Percentiles rank a stretch among this genome's conserved stretches.
phyloP scores from a whole-genome alignment of 2,888 invertebrate genomes.

The Philaethria dido region DNA sequence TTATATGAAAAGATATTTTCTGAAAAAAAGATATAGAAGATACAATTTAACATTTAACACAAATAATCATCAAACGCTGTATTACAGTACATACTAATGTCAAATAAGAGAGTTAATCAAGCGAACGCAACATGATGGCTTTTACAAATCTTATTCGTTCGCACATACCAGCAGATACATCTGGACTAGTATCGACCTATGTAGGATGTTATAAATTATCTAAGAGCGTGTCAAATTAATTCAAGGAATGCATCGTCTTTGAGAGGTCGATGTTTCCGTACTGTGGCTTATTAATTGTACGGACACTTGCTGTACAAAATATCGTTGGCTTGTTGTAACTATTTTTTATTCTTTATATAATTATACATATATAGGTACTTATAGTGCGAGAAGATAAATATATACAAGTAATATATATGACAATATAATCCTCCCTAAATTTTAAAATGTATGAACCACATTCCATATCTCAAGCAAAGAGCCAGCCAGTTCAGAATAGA shows the following conservation, averaged over 20 bases:
- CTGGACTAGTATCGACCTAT: conserved; percentile 55
- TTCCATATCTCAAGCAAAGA: conserved; percentile 42
- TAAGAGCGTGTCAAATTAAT: conserved; percentile 83
- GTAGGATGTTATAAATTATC: conserved; percentile 84
- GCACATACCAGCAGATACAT: conserved; percentile 48
- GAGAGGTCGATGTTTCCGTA: conserved; percentile 72
- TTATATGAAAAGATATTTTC: too few species aligned
- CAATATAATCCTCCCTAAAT: conserved; percentile 19
- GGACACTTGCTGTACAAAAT: conserved; percentile 69
- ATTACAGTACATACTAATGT: conserved; percentile 34
- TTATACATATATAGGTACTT: not conserved
- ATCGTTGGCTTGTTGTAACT: conserved; percentile 61
- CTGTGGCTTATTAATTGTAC: conserved; percentile 74
- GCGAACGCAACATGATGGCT: conserved; percentile 37
- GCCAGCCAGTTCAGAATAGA: conserved; percentile 48
- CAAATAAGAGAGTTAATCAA: conserved; percentile 40
- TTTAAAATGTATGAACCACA: conserved; percentile 31
- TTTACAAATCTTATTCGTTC: conserved; percentile 45
- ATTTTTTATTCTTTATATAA: not conserved
- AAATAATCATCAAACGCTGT: conserved; percentile 27
- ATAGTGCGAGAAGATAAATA: not conserved
- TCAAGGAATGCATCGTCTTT: conserved; percentile 73
- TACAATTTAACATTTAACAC: not conserved
- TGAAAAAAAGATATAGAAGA: not conserved
- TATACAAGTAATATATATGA: conserved; percentile 1